A percentile compares a stretch with the other conserved stretches of the same genome.
Evolutionary conservation across 2,113 vertebrate genomes (phyloP).

Genomic region (Lanius ludovicianus): DNA sequence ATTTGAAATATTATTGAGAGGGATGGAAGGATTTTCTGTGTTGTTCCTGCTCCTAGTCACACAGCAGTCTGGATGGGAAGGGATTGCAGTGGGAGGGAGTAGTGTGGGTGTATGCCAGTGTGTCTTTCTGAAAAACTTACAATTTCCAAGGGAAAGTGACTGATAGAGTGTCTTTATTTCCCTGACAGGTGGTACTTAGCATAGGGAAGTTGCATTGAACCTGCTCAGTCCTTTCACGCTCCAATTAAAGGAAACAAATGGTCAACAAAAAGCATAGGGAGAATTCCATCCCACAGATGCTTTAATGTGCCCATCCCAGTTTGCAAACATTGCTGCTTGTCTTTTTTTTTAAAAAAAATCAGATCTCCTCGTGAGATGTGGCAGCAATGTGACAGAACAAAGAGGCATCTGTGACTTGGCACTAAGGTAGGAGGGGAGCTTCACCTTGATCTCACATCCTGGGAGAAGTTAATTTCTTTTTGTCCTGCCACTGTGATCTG

Average conservation of each 20-base stretch:
- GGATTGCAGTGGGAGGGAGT: background rate
- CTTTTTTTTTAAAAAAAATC: background rate
- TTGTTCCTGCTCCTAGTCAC: background rate
- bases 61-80: slow-evolving; percentile 11
- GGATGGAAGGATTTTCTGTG: slow-evolving; percentile 23
- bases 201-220: background rate
- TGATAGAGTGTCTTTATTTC: slow-evolving; percentile 8
- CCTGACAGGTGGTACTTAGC: slow-evolving; percentile 18
- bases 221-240: background rate
- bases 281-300: background rate
- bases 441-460: background rate
- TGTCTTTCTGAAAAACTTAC: background rate
- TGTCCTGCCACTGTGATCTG: background rate
- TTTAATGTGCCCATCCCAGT: background rate
- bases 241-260: slow-evolving; percentile 10
- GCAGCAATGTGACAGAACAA: background rate
- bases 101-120: background rate
- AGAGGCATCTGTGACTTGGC: background rate
- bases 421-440: background rate
- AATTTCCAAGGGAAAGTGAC: background rate
- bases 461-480: background rate
- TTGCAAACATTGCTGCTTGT: slow-evolving; percentile 25
- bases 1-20: slow-evolving; percentile 28
- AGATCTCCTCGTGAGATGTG: background rate
- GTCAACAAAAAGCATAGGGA: slow-evolving; percentile 16